These are phyloP conservation scores for Drosophila burlai DNA, from an alignment of 1,140 invertebrate species.

Conservation along the genomic window DNA sequence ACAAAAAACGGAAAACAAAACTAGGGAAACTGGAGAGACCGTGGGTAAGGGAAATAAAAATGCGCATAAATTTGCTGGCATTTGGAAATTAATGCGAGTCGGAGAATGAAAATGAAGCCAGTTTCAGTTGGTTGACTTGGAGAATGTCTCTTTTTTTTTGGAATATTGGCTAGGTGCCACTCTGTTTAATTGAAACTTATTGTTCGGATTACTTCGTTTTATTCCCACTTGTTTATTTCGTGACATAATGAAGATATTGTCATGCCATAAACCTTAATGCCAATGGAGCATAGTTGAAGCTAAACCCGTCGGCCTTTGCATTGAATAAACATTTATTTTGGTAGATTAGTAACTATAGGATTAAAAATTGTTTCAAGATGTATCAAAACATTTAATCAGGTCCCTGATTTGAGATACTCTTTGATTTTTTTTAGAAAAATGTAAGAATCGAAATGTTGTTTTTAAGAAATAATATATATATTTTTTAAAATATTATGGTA, in stretches of 20 bases:
- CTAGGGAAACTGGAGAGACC: conserved; percentile 11
- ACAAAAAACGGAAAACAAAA: conserved; percentile 13
- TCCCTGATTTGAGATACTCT: not conserved
- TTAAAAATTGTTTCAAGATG: not conserved
- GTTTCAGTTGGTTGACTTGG: conserved; percentile 13
- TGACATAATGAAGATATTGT: conserved; percentile 7
- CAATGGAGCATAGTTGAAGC: not conserved
- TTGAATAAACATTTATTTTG: not conserved
- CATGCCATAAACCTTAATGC: not conserved
- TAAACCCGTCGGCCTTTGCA: conserved; percentile 2
- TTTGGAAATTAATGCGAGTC: conserved; percentile 55
- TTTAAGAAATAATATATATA: not conserved
- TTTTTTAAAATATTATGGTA: too few species aligned
- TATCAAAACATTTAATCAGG: not conserved
- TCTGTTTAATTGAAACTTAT: conserved; percentile 33
- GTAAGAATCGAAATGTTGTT: not conserved
- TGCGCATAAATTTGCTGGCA: conserved; percentile 61
- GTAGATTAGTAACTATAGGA: too few species aligned
- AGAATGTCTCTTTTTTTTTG: not conserved
- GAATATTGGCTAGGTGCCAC: conserved; percentile 11
- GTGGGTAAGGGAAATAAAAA: conserved; percentile 30
- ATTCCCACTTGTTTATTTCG: conserved; percentile 5
- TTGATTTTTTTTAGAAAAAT: not conserved
- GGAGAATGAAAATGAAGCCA: conserved; percentile 30
- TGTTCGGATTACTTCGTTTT: conserved; percentile 1